Percentiles rank a stretch among this genome's conserved stretches.
These are phyloP conservation scores for Callithrix jacchus DNA, from an alignment of 2,113 vertebrate species.

Conservation along the genomic window DNA sequence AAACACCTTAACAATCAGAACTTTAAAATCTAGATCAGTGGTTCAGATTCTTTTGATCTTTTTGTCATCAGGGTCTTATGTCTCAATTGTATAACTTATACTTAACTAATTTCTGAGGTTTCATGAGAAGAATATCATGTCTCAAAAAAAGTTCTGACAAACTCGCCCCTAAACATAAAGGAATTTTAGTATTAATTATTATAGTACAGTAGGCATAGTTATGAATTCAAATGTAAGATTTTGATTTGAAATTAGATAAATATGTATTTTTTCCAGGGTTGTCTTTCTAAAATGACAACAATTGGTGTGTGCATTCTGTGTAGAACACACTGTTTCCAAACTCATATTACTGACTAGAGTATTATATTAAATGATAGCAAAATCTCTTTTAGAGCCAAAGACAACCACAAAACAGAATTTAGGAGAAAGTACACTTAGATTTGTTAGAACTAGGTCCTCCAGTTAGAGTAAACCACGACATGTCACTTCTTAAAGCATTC, in stretches of 20 bases:
- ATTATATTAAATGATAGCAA: not conserved
- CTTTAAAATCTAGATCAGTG: slow-evolving; percentile 22
- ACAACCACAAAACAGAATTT: not conserved
- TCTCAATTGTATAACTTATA: not conserved
- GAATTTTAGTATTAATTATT: not conserved
- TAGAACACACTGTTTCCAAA: not conserved
- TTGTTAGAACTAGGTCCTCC: not conserved
- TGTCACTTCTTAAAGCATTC: slow-evolving; percentile 5
- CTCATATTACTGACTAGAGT: slow-evolving; percentile 14
- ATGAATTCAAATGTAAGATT: slow-evolving; percentile 27
- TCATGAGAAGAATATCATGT: not conserved
- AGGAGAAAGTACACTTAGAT: not conserved
- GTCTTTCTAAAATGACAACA: slow-evolving; percentile 19
- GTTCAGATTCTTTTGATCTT: not conserved
- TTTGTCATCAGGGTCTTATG: not conserved
- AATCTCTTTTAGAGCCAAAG: not conserved
- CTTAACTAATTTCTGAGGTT: not conserved
- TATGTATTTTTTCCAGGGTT: not conserved
- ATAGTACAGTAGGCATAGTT: not conserved
- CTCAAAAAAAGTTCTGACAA: slow-evolving; percentile 14
- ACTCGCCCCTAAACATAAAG: not conserved
- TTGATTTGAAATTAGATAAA: slow-evolving; percentile 53
- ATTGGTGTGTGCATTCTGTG: not conserved
- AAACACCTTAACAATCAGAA: not conserved
- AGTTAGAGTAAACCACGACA: not conserved